Evolutionary conservation across 2,113 vertebrate species (phyloP), one percentile per base, ranked within the genome.

Genomic region (Salvelinus namaycush): DNA sequence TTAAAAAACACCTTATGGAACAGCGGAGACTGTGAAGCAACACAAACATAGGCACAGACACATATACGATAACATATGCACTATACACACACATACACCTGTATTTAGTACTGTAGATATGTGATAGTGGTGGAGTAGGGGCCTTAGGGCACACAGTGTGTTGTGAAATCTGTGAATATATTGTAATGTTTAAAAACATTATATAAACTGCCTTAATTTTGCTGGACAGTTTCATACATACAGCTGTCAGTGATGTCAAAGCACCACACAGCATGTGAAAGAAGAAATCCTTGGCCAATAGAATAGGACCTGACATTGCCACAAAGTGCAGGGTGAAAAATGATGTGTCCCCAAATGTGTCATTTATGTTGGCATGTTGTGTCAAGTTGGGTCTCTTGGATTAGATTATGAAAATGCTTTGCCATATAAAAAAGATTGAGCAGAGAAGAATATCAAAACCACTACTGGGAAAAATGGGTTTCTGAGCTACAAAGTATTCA

Each of bases 381-480:
- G 64, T 73, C 64, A 80, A 24, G 4, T 29, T 69, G n/a, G 16
- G 12, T 59, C 62, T 70, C 70, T n/a, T 22, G 27, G 70, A 60
- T 78, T 31, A 39, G 70, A 78, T 78, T 54, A 54, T 72, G 20
- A 26, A 22, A 62, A 27, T 68, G 70, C 44, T 64, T 27, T 27
- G 29, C 64, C 70, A 59, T 78, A 48, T 73, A 67, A 51, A 66
- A 20, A 57, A 51, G n/a, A 72, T 44, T 48, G n/a, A 11, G 26
- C 27, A 54, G 44, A 48, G 12, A 44, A 22, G 68, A 65, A 39
- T 71, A 34, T 70, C 57, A 49, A 69, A 71, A 22, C 39, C 68
- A 71, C n/a, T 64, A 29, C 20, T 76, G 68, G 57, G 31, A 64
- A 70, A 70, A 57, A 73, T 29, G 2, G 9, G 6, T 74, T 64